Percentiles rank a stretch among this genome's conserved stretches.
Evolutionary conservation across 2,888 invertebrate species (phyloP).

Genomic region (Petrophora chlorosata): DNA sequence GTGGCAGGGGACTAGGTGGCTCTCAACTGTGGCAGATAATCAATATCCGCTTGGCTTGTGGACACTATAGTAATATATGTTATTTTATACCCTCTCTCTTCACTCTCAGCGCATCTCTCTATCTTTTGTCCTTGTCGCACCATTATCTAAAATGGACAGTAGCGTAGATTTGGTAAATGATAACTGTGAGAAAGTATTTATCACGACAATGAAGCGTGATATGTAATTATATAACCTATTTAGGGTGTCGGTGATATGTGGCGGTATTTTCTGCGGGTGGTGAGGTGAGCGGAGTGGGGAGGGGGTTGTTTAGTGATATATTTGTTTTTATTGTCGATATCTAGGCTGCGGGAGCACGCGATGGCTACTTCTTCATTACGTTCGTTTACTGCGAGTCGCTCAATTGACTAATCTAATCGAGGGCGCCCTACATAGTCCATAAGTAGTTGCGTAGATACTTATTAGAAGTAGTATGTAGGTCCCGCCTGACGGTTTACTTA

Average conservation of each 20-base stretch:
- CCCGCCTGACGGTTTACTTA: neutral
- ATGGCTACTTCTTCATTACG: slow-evolving; percentile 63
- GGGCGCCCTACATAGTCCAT: slow-evolving; percentile 44
- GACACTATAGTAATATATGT: slow-evolving; percentile 84
- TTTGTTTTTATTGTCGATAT: slow-evolving; percentile 73
- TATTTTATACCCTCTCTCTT: slow-evolving; percentile 72
- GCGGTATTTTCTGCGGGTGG: slow-evolving; percentile 40
- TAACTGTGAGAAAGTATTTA: slow-evolving; percentile 84
- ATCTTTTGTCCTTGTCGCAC: slow-evolving; percentile 66
- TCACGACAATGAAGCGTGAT: slow-evolving; percentile 82
- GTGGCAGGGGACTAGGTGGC: slow-evolving; percentile 72
- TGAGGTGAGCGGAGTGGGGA: slow-evolving; percentile 31
- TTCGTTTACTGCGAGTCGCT: slow-evolving; percentile 48
- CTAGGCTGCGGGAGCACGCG: slow-evolving; percentile 60
- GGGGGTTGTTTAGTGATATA: slow-evolving; percentile 61
- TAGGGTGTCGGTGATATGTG: slow-evolving; percentile 66
- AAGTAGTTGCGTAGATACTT: slow-evolving; percentile 38
- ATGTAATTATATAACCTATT: slow-evolving; percentile 82
- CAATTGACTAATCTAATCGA: slow-evolving; percentile 65
- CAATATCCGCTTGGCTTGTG: slow-evolving; percentile 85
- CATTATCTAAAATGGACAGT: slow-evolving; percentile 83
- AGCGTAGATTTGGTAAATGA: slow-evolving; percentile 84
- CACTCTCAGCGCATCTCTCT: slow-evolving; percentile 40
- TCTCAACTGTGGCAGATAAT: slow-evolving; percentile 85
- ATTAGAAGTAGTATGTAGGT: slow-evolving; percentile 24